Conservation (phyloP, 2,888 invertebrate genomes). For the Mylabris sibirica region DNA sequence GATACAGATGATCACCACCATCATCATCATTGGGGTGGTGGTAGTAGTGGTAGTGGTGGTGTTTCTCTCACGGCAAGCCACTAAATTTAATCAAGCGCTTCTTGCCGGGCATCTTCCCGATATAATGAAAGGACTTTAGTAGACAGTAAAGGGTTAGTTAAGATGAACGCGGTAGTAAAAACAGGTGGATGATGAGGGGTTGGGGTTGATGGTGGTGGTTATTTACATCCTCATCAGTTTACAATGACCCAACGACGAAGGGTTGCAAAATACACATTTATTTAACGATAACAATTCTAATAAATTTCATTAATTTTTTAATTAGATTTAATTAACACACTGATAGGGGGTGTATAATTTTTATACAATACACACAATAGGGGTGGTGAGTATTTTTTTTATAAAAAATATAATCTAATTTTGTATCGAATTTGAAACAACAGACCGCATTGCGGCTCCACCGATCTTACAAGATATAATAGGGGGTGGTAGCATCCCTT, state of each 20-base stretch:
- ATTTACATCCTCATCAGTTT: conserved; percentile 75
- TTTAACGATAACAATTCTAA: not conserved
- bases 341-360: not conserved
- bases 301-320: not conserved
- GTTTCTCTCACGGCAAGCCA: conserved; percentile 43
- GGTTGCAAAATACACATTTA: conserved; percentile 13
- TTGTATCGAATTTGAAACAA: conserved; percentile 1
- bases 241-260: conserved; percentile 67
- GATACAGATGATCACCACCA: not conserved
- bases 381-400: not conserved
- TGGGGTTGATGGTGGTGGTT: conserved; percentile 54
- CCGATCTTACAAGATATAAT: conserved; percentile 8
- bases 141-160: conserved; percentile 56
- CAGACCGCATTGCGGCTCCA: conserved; percentile 3
- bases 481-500: conserved; percentile 16
- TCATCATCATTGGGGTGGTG: not conserved
- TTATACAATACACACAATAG: not conserved
- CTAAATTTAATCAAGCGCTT: conserved; percentile 48
- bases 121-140: conserved; percentile 58
- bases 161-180: conserved; percentile 56
- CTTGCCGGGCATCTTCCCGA: conserved; percentile 52
- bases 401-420: not conserved
- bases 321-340: not conserved
- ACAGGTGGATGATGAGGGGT: conserved; percentile 47
- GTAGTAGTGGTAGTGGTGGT: conserved; percentile 26